Evolutionary conservation across 2,888 invertebrate species (phyloP).

Genomic region (Nomada ruficornis): DNA sequence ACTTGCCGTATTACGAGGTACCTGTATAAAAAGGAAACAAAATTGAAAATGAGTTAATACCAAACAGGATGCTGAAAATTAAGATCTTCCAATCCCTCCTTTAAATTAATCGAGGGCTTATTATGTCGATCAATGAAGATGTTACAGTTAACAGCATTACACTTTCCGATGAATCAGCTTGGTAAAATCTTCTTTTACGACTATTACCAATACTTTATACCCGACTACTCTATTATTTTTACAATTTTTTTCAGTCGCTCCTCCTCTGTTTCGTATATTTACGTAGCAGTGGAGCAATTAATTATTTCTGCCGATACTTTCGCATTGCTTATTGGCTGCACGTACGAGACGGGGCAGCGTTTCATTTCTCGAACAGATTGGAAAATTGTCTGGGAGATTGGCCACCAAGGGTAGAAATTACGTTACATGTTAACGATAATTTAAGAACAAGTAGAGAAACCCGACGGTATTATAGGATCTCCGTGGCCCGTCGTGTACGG

Average conservation of each 20-base stretch:
- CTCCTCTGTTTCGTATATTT: background rate
- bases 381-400: slow-evolving; percentile 29
- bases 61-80: background rate
- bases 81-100: background rate
- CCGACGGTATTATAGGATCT: slow-evolving; percentile 42
- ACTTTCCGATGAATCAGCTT: background rate
- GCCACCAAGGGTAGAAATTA: slow-evolving; percentile 7
- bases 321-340: slow-evolving; percentile 1
- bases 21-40: background rate
- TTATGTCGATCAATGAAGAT: background rate
- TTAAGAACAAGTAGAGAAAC: slow-evolving; percentile 38
- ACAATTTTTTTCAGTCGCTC: too few relatives aligned
- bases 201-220: background rate
- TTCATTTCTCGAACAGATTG: slow-evolving; percentile 16
- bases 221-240: too few relatives aligned
- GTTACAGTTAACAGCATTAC: background rate
- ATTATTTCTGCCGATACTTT: slow-evolving; percentile 6
- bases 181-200: background rate
- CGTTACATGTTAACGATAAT: slow-evolving; percentile 54
- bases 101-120: background rate
- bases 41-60: too few relatives aligned
- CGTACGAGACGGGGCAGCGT: background rate
- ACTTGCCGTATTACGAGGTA: background rate
- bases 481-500: slow-evolving; percentile 24
- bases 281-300: background rate